A percentile compares a stretch with the other conserved stretches of the same genome.
Evolutionary conservation across 2,797 vertebrate species (phyloP).

Genomic region (Hydrolagus colliei): DNA sequence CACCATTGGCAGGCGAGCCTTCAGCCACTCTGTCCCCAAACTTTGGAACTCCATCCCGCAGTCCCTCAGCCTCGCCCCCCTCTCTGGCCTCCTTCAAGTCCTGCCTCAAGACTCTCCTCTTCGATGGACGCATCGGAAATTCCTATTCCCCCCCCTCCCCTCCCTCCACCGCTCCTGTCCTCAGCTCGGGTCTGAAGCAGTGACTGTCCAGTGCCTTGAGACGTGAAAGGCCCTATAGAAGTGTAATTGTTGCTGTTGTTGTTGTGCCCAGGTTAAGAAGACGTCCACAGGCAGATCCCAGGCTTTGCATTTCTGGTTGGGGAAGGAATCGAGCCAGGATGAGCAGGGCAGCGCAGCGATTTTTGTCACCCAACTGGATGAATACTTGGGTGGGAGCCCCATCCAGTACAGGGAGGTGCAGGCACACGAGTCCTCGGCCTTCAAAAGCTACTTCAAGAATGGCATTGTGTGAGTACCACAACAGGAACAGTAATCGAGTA

Average conservation of each 20-base stretch:
- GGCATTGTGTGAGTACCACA: conserved; percentile 72
- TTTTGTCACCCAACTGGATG: conserved; percentile 73
- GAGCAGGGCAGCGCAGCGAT: conserved; percentile 76
- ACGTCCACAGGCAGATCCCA: conserved; percentile 40
- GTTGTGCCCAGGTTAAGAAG: conserved; percentile 47
- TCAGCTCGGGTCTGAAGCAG: no score
- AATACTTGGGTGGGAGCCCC: conserved; percentile 59
- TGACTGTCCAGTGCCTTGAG: not conserved
- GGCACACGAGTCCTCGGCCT: conserved; percentile 66
- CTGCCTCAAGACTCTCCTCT: no score
- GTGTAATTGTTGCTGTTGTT: not conserved
- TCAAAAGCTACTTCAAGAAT: conserved; percentile 79
- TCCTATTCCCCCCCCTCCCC: no score
- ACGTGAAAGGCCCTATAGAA: not conserved
- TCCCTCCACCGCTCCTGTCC: no score
- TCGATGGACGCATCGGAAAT: no score
- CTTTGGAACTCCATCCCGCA: no score
- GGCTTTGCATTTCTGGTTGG: conserved; percentile 84
- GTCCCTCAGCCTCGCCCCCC: no score
- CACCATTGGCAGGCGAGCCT: no score
- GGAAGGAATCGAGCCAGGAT: conserved; percentile 68
- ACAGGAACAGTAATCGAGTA: no score
- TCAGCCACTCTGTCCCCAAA: no score
- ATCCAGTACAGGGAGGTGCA: conserved; percentile 81
- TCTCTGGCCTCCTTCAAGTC: no score